Conservation (phyloP, 2,797 vertebrate species). For the Argya squamiceps region DNA sequence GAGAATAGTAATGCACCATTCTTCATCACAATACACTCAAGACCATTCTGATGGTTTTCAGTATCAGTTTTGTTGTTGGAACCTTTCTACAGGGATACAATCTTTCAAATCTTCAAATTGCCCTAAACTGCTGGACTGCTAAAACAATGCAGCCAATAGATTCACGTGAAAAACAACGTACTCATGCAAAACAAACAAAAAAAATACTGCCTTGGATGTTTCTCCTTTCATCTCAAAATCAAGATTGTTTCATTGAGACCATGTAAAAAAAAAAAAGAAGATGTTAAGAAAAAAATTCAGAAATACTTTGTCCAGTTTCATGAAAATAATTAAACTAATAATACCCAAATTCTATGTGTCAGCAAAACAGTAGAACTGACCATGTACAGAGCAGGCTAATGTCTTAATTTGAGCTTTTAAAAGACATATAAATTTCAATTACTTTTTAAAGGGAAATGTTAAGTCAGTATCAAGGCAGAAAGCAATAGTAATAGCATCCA, state of each 20-base stretch:
- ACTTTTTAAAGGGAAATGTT: neutral
- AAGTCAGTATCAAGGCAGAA: neutral
- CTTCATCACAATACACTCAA: neutral
- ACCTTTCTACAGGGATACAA: neutral
- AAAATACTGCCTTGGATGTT: neutral
- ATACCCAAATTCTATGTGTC: neutral
- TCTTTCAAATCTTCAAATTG: neutral
- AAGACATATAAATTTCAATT: neutral
- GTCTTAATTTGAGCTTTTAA: neutral
- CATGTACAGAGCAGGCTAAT: fast-evolving
- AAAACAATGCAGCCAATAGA: neutral
- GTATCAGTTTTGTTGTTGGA: neutral
- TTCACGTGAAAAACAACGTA: neutral
- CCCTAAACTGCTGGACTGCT: neutral
- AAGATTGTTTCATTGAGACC: neutral
- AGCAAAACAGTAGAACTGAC: neutral
- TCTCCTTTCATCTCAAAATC: neutral
- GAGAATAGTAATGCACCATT: neutral
- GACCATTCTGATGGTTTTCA: neutral
- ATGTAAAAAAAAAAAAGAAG: neutral
- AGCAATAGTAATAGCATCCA: neutral
- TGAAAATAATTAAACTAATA: neutral
- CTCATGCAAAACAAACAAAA: neutral
- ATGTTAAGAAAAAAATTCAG: neutral
- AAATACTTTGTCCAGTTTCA: neutral